These are phyloP conservation scores for Nymphalis io DNA, from an alignment of 1,140 invertebrate genomes.

Conservation along the genomic window DNA sequence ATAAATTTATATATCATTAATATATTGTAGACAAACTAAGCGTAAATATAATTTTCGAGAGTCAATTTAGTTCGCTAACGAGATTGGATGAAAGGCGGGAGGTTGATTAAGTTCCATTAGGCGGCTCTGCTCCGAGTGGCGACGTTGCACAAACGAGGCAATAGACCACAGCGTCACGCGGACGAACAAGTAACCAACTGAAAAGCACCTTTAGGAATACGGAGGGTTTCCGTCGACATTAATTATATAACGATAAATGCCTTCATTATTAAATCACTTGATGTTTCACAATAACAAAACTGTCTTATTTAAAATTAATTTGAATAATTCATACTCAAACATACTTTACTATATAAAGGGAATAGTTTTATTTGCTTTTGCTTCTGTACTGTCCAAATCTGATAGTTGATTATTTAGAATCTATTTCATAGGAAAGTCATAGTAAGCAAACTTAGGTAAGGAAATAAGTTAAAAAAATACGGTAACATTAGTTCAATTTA, in stretches of 20 bases:
- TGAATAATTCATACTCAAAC: too few species aligned
- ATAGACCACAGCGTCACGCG: slow-evolving; percentile 56
- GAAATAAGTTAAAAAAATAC: too few species aligned
- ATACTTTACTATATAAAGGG: too few species aligned
- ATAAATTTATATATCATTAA: slow-evolving; percentile 4
- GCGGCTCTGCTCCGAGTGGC: slow-evolving; percentile 44
- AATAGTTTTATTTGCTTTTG: too few species aligned
- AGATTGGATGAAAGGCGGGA: slow-evolving; percentile 67
- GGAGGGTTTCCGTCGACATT: background rate
- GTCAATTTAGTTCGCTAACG: slow-evolving; percentile 71
- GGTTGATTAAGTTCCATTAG: slow-evolving; percentile 71
- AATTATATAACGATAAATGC: slow-evolving; percentile 6
- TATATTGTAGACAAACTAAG: slow-evolving; percentile 36
- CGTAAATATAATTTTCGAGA: slow-evolving; percentile 61
- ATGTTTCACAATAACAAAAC: too few species aligned
- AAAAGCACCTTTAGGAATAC: background rate
- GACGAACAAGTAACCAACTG: slow-evolving; percentile 35
- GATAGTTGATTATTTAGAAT: too few species aligned
- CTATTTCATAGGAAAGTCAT: too few species aligned
- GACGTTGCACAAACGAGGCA: slow-evolving; percentile 55
- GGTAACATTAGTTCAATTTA: too few species aligned
- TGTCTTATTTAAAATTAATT: too few species aligned
- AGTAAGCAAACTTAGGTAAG: too few species aligned
- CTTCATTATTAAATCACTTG: too few species aligned
- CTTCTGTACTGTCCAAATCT: too few species aligned